Base-by-base conservation (phyloP, 1,140 invertebrate genomes). In the Octopus sinensis region DNA sequence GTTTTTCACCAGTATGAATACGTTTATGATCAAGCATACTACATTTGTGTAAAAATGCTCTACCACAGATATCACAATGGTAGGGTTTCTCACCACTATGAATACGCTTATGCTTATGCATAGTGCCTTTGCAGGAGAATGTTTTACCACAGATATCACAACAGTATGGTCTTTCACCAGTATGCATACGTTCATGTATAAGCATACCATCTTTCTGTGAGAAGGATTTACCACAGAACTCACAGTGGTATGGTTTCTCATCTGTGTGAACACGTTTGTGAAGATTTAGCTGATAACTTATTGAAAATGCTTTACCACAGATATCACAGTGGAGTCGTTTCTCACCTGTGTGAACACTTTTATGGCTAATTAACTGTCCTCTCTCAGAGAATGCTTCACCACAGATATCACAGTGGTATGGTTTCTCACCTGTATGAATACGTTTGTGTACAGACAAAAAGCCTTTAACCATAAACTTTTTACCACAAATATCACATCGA, bases 141-240 rank as follows among this genome's bases (percentile, higher is more conserved):
- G 96, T 96, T 90, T 99, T 99, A 51, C 96, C 95, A 89, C 98
- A 99, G 85, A 98, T 97, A 91, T 99, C 97, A 91, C 98, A 99
- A 71, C 96, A 95, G 90, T 98, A 99, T 3, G 98, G 97, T 80
- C 97, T 91, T 91, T 99, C 97, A 90, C 99, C 96, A 23, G 98
- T 99, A 87, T 99, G 97, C 7, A 97, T 99, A 83, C 97, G 92
- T 88, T 98, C 97, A 92, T 99, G 97, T 82, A 98, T 98, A 76
- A 99, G 92, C 85, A 99, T 30, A 71, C 54, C 62, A 53, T 71
- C 79, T 56, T 56, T 43, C 54, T 76, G 53, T 51, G 52, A 79
- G 51, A 84, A 84, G 12, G 54, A 30, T n/a, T 73, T 77, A 5
- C 78, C 81, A 83, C 83, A 84, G 6, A 79, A 13, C 30, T 53